Evolutionary conservation across 2,888 invertebrate species (phyloP).

Genomic region (Aphodius sticticus): DNA sequence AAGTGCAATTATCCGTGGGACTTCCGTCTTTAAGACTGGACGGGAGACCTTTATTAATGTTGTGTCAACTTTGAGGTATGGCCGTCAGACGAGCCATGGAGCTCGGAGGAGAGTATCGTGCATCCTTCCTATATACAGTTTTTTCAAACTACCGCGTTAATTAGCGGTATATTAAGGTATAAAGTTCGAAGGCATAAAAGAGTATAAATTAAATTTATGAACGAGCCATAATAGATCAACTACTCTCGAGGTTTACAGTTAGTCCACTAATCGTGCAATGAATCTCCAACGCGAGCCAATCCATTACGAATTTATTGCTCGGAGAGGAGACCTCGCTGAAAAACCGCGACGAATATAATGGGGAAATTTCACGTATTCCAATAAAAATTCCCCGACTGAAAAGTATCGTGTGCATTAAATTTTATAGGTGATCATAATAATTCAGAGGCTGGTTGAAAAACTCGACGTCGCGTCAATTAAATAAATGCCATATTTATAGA

Average conservation of each 20-base stretch:
- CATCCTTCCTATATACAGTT: not conserved
- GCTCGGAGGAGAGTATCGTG: slow-evolving; percentile 5
- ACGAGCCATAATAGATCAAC: slow-evolving; percentile 4
- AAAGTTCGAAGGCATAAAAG: slow-evolving; percentile 12
- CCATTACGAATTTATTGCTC: not conserved
- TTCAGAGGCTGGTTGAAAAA: slow-evolving; percentile 15
- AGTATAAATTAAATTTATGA: not conserved
- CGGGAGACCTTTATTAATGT: slow-evolving; percentile 25
- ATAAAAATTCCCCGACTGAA: slow-evolving; percentile 14
- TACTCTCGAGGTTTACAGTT: not conserved
- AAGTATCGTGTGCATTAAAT: slow-evolving; percentile 4
- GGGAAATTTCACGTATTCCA: not conserved
- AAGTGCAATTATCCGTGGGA: slow-evolving; percentile 23
- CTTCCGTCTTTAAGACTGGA: slow-evolving; percentile 18
- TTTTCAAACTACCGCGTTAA: not conserved
- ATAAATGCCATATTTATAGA: slow-evolving; percentile 23
- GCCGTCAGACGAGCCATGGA: slow-evolving; percentile 11
- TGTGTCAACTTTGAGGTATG: slow-evolving; percentile 22
- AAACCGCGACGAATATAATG: not conserved
- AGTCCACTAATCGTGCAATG: not conserved
- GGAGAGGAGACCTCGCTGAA: not conserved
- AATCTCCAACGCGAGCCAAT: not conserved
- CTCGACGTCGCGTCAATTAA: slow-evolving; percentile 17
- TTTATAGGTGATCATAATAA: slow-evolving; percentile 13
- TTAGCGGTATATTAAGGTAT: slow-evolving; percentile 6